Conservation (phyloP, 2,797 vertebrate species). For the Otus scops region DNA sequence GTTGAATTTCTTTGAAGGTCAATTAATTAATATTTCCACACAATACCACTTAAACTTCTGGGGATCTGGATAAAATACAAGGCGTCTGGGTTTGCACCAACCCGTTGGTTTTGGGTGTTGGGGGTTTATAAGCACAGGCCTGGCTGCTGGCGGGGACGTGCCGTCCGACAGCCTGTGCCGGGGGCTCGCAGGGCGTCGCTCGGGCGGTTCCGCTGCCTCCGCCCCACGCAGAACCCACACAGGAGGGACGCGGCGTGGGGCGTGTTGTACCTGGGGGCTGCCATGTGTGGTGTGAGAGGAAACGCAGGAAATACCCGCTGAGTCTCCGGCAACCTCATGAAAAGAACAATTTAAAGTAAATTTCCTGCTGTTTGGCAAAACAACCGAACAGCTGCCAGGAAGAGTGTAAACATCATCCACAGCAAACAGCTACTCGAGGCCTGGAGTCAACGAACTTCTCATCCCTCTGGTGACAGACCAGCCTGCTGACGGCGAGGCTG, state of each 20-base stretch:
- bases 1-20: slow-evolving; percentile 41
- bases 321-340: not conserved
- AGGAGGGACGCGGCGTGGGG: not conserved
- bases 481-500: not conserved
- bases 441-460: not conserved
- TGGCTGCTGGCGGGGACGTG: no score
- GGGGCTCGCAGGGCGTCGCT: not conserved
- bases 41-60: not conserved
- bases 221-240: not conserved
- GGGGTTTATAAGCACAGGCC: no score
- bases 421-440: not conserved
- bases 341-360: not conserved
- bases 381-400: not conserved
- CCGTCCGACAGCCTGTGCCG: no score
- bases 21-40: slow-evolving; percentile 14
- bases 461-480: not conserved
- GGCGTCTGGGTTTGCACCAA: not conserved
- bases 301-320: not conserved
- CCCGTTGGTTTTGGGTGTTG: no score
- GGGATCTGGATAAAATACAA: not conserved
- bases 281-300: rapidly evolving
- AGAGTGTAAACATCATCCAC: not conserved
- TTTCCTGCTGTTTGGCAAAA: not conserved
- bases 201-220: no score
- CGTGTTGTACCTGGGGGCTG: not conserved